These are phyloP conservation scores for Argyresthia albistria DNA, from an alignment of 2,888 invertebrate species.

Conservation along the genomic window DNA sequence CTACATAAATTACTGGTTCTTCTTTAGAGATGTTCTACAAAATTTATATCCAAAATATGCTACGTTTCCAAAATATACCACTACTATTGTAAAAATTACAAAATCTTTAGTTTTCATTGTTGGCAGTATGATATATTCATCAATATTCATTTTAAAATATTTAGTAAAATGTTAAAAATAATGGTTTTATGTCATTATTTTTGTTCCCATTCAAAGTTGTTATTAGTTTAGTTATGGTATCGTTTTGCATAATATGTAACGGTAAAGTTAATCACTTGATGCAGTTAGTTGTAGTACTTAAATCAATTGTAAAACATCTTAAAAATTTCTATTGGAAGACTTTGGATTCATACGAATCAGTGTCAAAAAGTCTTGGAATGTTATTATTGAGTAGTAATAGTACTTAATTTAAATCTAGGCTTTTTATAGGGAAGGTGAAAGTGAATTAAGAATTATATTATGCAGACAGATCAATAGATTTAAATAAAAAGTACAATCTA, in stretches of 20 bases:
- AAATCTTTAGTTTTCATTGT: too few species aligned
- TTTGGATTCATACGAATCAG: neutral
- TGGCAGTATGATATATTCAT: neutral
- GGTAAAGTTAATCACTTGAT: too few species aligned
- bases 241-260: too few species aligned
- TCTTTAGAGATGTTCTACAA: conserved; percentile 34
- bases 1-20: conserved; percentile 53
- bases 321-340: conserved; percentile 1
- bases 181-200: conserved; percentile 46
- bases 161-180: conserved; percentile 37
- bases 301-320: too few species aligned
- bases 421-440: too few species aligned
- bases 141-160: conserved; percentile 10
- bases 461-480: conserved; percentile 4
- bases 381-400: neutral
- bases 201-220: conserved; percentile 39
- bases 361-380: neutral
- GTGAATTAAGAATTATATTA: too few species aligned
- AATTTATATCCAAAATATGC: conserved; percentile 60
- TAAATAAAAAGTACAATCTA: conserved; percentile 49
- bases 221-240: too few species aligned
- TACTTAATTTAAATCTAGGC: neutral
- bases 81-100: too few species aligned
- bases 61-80: conserved; percentile 21
- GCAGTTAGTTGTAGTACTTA: too few species aligned